A percentile compares a stretch with the other conserved stretches of the same genome.
These are phyloP conservation scores for Drosophila sechellia DNA, from an alignment of 1,140 invertebrate species.

Conservation along the genomic window DNA sequence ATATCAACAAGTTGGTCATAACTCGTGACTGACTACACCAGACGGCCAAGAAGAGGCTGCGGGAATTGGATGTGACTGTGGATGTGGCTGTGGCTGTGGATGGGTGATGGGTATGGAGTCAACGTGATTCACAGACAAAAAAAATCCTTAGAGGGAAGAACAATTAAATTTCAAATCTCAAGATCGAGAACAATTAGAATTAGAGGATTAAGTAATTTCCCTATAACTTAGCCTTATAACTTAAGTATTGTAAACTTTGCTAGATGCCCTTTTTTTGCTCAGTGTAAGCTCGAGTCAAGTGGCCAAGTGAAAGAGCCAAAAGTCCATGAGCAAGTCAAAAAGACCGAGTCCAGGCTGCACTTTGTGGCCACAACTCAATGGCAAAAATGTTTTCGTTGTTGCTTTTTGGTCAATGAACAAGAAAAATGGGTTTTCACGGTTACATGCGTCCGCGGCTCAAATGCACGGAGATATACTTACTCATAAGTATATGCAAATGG, in stretches of 20 bases:
- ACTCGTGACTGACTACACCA: slow-evolving; percentile 55
- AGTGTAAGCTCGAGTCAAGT: slow-evolving; percentile 20
- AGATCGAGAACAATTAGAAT: too few species aligned
- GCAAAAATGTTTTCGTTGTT: slow-evolving; percentile 43
- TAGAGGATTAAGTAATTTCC: too few species aligned
- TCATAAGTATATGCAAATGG: slow-evolving; percentile 26
- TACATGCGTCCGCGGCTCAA: slow-evolving; percentile 68
- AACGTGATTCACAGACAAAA: slow-evolving; percentile 72
- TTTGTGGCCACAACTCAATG: slow-evolving; percentile 42
- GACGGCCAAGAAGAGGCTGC: slow-evolving; percentile 21
- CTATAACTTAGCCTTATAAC: too few species aligned
- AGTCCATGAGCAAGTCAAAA: slow-evolving; percentile 31
- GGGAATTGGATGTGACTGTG: background rate
- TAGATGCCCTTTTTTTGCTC: background rate
- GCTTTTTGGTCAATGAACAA: slow-evolving; percentile 78
- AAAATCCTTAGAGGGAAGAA: background rate
- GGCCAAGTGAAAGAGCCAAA: slow-evolving; percentile 42
- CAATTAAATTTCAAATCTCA: too few species aligned
- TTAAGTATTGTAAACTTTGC: too few species aligned
- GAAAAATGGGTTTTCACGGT: slow-evolving; percentile 81
- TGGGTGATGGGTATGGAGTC: slow-evolving; percentile 14
- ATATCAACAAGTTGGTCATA: slow-evolving; percentile 50
- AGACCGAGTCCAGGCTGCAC: slow-evolving; percentile 33
- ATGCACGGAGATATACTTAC: slow-evolving; percentile 20
- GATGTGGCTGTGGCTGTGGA: background rate